Conservation (phyloP, 2,888 invertebrate genomes). For the Sepiola atlantica region DNA sequence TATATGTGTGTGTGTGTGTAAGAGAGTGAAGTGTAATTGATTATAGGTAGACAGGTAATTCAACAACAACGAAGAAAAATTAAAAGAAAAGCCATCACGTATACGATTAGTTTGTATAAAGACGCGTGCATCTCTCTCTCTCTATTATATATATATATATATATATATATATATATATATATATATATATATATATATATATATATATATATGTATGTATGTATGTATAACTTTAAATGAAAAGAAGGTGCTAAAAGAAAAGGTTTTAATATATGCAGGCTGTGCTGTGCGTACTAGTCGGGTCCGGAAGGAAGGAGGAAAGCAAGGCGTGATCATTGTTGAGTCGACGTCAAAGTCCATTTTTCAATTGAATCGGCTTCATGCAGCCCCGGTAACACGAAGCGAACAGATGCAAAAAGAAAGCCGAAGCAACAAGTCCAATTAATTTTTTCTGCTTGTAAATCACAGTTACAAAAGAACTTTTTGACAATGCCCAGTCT, state of each 20-base stretch:
- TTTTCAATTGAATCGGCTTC: conserved; percentile 19
- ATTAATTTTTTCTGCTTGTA: conserved; percentile 23
- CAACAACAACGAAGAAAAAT: background rate
- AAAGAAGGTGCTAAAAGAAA: background rate
- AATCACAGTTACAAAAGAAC: background rate
- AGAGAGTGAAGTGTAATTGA: too few species aligned
- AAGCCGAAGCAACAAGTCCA: conserved; percentile 19
- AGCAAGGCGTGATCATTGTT: background rate
- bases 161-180: conserved; percentile 32
- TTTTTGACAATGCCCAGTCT: conserved; percentile 23
- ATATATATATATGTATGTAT: background rate
- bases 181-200: conserved; percentile 32
- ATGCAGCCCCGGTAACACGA: background rate
- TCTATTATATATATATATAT: conserved; percentile 2
- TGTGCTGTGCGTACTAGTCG: background rate
- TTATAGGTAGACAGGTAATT: background rate
- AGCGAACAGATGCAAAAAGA: background rate
- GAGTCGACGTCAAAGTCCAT: background rate
- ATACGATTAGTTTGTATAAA: background rate
- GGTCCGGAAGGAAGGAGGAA: background rate
- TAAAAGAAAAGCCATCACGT: background rate
- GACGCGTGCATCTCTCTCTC: background rate
- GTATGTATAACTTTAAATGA: background rate
- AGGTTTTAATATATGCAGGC: background rate
- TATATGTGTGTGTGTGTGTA: too few species aligned